Percentiles rank a stretch among this genome's conserved stretches.
Evolutionary conservation across 2,797 vertebrate species (phyloP).

Genomic region (Arrhamphus sclerolepis): DNA sequence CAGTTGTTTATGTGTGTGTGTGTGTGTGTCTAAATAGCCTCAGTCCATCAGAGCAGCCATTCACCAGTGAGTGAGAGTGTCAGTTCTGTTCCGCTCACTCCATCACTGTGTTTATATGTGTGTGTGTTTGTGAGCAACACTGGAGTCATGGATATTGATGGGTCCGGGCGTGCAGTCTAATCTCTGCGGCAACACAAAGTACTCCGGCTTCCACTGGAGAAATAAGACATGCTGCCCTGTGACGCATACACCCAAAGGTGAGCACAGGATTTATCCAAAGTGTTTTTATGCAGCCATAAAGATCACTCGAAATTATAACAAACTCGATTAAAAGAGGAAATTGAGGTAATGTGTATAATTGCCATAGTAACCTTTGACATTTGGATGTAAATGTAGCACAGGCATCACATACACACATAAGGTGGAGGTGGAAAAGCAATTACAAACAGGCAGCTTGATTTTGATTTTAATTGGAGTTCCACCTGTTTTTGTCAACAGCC

Average conservation of each 20-base stretch:
- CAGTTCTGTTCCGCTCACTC: constrained; percentile 67
- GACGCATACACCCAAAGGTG: constrained; percentile 13
- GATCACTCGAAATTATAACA: constrained; percentile 41
- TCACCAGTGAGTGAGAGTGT: constrained; percentile 64
- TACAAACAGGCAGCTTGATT: constrained; percentile 68
- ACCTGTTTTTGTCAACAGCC: constrained; percentile 74
- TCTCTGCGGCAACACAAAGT: constrained; percentile 68
- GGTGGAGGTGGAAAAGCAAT: constrained; percentile 67
- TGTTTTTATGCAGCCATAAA: constrained; percentile 34
- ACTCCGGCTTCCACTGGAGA: constrained; percentile 58
- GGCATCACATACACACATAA: constrained; percentile 24
- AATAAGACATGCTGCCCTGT: constrained; percentile 44
- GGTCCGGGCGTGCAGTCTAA: constrained; percentile 63
- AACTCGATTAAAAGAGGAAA: constrained; percentile 37
- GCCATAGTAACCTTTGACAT: constrained; percentile 44
- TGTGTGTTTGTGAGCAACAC: constrained; percentile 41
- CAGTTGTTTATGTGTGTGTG: constrained; percentile 37
- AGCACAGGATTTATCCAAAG: constrained; percentile 21
- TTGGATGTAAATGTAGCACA: constrained; percentile 45
- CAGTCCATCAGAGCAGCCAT: constrained; percentile 67
- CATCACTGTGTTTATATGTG: constrained; percentile 49
- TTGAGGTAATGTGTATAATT: constrained; percentile 35
- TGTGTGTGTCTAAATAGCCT: constrained; percentile 45
- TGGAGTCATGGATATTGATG: constrained; percentile 72
- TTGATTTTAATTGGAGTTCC: constrained; percentile 76